Conservation (phyloP, 2,797 vertebrate genomes). For the Enteromius argenteus region DNA sequence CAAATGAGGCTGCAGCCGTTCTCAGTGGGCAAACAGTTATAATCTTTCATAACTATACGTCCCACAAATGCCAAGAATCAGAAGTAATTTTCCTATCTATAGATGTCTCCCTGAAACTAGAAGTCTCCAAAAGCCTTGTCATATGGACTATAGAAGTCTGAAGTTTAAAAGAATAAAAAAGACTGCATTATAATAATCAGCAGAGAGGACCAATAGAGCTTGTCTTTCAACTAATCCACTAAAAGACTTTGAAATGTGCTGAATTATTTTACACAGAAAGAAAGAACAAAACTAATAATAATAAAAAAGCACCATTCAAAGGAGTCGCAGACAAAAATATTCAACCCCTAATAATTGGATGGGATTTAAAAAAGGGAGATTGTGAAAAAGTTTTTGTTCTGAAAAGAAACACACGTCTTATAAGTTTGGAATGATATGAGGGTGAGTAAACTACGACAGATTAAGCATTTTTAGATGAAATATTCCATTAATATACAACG, state of each 20-base stretch:
- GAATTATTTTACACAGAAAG: conserved; percentile 4
- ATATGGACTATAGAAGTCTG: not conserved
- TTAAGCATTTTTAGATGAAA: not conserved
- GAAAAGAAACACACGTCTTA: not conserved
- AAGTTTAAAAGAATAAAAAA: not conserved
- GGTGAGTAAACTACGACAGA: not conserved
- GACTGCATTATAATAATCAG: not conserved
- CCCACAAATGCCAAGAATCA: conserved; percentile 4
- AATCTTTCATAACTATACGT: conserved; percentile 9
- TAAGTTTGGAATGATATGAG: not conserved
- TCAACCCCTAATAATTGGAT: not conserved
- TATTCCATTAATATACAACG: not conserved
- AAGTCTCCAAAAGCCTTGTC: not conserved
- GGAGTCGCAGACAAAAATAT: not conserved
- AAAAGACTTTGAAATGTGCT: not conserved
- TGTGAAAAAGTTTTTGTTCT: not conserved
- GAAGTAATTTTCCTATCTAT: not conserved
- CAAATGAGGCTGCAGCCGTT: not conserved
- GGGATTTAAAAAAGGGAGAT: too few relatives aligned
- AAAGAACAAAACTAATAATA: too few relatives aligned
- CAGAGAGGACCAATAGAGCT: not conserved
- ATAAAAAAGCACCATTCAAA: not conserved
- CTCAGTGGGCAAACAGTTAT: not conserved
- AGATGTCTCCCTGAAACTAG: not conserved
- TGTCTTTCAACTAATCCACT: conserved; percentile 5